Percentiles rank a stretch among this genome's conserved stretches.
Conservation (phyloP, 2,888 invertebrate species). For the Hypomecis punctinalis region DNA sequence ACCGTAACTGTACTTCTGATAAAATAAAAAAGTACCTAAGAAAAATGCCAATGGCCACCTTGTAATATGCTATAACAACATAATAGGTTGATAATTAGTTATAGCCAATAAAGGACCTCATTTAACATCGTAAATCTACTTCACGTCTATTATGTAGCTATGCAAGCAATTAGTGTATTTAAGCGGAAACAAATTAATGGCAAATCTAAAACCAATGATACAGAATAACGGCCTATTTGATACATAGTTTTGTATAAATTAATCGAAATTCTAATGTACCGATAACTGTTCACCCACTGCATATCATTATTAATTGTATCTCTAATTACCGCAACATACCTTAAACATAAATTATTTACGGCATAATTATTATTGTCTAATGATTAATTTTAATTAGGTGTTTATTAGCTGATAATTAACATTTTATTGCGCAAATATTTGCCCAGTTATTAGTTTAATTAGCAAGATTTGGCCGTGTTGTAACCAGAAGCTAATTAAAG, state of each 20-base stretch:
- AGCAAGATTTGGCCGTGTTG: conserved; percentile 21
- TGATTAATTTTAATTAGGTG: conserved; percentile 49
- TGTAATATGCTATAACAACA: no score
- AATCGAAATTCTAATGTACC: conserved; percentile 23
- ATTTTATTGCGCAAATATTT: conserved; percentile 31
- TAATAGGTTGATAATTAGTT: neutral
- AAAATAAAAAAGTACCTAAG: no score
- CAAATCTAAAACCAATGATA: conserved; percentile 33
- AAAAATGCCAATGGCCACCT: no score
- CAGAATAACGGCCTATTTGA: conserved; percentile 32
- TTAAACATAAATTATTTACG: conserved; percentile 25
- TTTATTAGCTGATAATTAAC: conserved; percentile 31
- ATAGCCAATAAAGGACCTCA: conserved; percentile 5
- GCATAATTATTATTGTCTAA: conserved; percentile 21
- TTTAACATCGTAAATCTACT: conserved; percentile 12
- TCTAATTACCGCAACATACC: conserved; percentile 55
- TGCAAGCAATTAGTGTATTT: conserved; percentile 31
- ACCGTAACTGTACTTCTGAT: no score
- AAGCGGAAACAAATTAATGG: conserved; percentile 33
- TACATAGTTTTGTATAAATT: conserved; percentile 46
- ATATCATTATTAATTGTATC: conserved; percentile 28
- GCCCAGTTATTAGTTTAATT: conserved; percentile 28
- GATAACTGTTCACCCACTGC: conserved; percentile 13
- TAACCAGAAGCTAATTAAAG: conserved; percentile 23
- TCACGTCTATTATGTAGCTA: conserved; percentile 17